Evolutionary conservation across 2,113 vertebrate species (phyloP), one percentile per base, ranked within the genome.

Genomic region (Dicentrarchus labrax): DNA sequence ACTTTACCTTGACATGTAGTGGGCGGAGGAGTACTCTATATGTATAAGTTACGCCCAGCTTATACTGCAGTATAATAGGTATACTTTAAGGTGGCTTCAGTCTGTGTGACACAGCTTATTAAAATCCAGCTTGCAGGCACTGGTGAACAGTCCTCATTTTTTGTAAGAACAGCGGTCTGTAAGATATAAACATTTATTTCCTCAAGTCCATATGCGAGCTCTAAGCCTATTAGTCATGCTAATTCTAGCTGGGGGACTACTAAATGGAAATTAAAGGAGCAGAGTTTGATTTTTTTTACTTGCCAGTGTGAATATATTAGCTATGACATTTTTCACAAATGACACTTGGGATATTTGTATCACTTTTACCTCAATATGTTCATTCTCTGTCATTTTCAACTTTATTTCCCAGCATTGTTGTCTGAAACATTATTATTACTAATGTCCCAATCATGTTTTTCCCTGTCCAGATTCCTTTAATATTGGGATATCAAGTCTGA

Each of bases 1-100:
- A 72, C 73, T 86, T 91, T 84, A 80, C 75, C 75, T 61, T 78
- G 45, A 82, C 68, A 76, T 82, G 70, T 0, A n/a, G 64, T 13
- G 8, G 61, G 71, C 24, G 56, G 78, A 76, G 41, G 57, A 51
- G 66, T 19, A 16, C 61, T 59, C 41, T 45, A 6, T 16, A 76
- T 21, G 22, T 69, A 22, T 24, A 79, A 66, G 16, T 51, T 50
- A 71, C n/a, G 0, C 57, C 17, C 73, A 83, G 50, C 21, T 73
- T 16, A 64, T 21, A 17, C 71, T 59, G 54, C 43, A 43, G 48
- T 67, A 50, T 67, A 11, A 64, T 61, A 73, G 8, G 6, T 16
- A 8, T 9, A 36, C 60, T 78, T 61, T 19, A 38, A 51, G 43
- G 24, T 4, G 50, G 57, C 36, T 69, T 70, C 12, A 45, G 59